A percentile compares a stretch with the other conserved stretches of the same genome.
Conservation (phyloP, 2,797 vertebrate genomes). For the Poeciliopsis paucimaculata region DNA sequence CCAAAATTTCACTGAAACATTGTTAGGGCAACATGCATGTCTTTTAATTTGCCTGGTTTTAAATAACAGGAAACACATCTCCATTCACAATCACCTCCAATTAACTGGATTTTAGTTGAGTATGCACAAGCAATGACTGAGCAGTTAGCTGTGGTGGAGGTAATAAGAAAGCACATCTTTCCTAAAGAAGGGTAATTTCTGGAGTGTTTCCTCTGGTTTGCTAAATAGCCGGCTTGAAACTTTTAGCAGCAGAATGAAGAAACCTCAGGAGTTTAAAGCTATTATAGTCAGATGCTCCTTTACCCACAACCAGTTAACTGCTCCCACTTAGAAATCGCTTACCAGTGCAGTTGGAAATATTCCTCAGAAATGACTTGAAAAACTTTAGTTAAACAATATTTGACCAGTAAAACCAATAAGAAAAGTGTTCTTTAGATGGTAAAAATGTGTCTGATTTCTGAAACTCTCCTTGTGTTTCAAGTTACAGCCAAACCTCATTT, state of each 20-base stretch:
- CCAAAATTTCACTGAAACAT: neutral
- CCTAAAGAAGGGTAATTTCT: conserved; percentile 54
- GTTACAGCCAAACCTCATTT: neutral
- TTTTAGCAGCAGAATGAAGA: conserved; percentile 33
- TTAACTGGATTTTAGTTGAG: conserved; percentile 64
- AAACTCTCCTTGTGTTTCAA: neutral
- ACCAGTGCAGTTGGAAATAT: neutral
- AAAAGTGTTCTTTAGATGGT: neutral
- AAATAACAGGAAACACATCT: conserved; percentile 11
- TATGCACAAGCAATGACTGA: conserved; percentile 51
- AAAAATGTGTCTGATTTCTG: neutral
- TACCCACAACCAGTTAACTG: conserved; percentile 25
- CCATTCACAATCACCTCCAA: conserved; percentile 42
- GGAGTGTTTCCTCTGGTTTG: conserved; percentile 45
- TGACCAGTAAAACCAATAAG: neutral
- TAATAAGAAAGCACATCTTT: conserved; percentile 59
- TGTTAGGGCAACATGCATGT: neutral
- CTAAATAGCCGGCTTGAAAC: conserved; percentile 43
- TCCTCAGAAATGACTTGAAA: neutral
- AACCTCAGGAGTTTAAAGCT: conserved; percentile 40
- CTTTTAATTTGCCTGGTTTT: conserved; percentile 2
- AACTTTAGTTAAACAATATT: neutral
- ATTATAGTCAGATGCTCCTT: conserved; percentile 30
- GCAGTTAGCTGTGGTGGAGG: conserved; percentile 53
- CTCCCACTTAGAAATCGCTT: neutral